Conservation (phyloP, 2,797 vertebrate species). For the Myripristis murdjan region DNA sequence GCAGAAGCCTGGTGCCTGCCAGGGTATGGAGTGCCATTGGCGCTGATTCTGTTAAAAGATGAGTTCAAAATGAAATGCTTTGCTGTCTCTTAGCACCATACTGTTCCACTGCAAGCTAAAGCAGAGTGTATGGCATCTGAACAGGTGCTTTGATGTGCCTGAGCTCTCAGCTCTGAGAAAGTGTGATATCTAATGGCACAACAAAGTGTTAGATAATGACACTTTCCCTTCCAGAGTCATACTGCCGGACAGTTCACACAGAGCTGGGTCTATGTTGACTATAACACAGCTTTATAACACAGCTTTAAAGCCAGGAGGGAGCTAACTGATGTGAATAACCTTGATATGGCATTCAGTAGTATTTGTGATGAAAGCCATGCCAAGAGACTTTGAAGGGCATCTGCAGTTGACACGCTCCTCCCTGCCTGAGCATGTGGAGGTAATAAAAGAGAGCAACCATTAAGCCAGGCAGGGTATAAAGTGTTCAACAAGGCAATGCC, state of each 20-base stretch:
- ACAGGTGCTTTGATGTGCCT: constrained; percentile 7
- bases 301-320: not conserved
- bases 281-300: not conserved
- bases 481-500: not conserved
- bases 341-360: not conserved
- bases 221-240: constrained; percentile 21
- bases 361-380: constrained; percentile 24
- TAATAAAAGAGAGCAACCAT: not conserved
- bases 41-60: constrained; percentile 83
- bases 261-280: constrained; percentile 14
- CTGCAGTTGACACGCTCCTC: constrained; percentile 28
- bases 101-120: constrained; percentile 34
- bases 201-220: not conserved
- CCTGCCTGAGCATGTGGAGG: constrained; percentile 10
- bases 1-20: constrained; percentile 80
- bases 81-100: constrained; percentile 10
- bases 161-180: constrained; percentile 15
- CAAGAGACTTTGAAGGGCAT: constrained; percentile 12
- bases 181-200: constrained; percentile 16
- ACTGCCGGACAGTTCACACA: constrained; percentile 27
- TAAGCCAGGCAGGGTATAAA: not conserved
- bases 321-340: not conserved
- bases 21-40: constrained; percentile 82
- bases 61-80: constrained; percentile 24
- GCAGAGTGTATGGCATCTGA: constrained; percentile 1